Percentiles rank a stretch among this genome's conserved stretches.
Evolutionary conservation across 2,113 vertebrate species (phyloP).

Genomic region (Pangasianodon gigas): DNA sequence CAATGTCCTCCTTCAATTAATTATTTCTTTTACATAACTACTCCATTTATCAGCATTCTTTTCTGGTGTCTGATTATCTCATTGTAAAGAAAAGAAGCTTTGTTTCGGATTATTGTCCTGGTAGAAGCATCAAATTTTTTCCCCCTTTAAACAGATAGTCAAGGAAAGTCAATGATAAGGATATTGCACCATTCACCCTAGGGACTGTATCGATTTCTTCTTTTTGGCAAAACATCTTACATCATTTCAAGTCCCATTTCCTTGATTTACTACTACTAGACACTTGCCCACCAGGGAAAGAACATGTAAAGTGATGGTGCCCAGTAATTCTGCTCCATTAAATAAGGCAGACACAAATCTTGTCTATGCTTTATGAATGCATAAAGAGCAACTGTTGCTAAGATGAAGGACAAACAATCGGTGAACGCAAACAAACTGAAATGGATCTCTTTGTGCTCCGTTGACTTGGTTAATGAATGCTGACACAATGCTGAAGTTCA

Average conservation of each 20-base stretch:
- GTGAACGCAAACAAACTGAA: conserved; percentile 63
- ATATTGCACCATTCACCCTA: not conserved
- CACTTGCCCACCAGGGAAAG: not conserved
- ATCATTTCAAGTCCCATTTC: not conserved
- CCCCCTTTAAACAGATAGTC: not conserved
- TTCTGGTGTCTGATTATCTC: not conserved
- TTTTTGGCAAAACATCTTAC: not conserved
- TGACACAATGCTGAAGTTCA: conserved; percentile 84
- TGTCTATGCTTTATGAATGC: conserved; percentile 21
- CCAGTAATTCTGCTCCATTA: not conserved
- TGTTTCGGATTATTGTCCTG: not conserved
- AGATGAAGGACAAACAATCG: conserved; percentile 30
- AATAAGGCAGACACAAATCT: conserved; percentile 9
- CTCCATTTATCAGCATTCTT: not conserved
- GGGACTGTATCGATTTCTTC: not conserved
- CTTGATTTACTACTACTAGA: not conserved
- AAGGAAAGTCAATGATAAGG: not conserved
- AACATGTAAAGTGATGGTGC: not conserved
- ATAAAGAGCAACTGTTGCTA: conserved; percentile 42
- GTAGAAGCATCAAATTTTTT: not conserved
- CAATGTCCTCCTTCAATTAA: not conserved
- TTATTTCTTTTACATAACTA: not conserved
- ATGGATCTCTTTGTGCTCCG: conserved; percentile 77
- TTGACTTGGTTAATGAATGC: conserved; percentile 80
- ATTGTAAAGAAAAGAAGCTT: not conserved